A percentile compares a stretch with the other conserved stretches of the same genome.
Evolutionary conservation across 2,888 invertebrate species (phyloP).

Genomic region (Scaptodrosophila latifasciaeformis): DNA sequence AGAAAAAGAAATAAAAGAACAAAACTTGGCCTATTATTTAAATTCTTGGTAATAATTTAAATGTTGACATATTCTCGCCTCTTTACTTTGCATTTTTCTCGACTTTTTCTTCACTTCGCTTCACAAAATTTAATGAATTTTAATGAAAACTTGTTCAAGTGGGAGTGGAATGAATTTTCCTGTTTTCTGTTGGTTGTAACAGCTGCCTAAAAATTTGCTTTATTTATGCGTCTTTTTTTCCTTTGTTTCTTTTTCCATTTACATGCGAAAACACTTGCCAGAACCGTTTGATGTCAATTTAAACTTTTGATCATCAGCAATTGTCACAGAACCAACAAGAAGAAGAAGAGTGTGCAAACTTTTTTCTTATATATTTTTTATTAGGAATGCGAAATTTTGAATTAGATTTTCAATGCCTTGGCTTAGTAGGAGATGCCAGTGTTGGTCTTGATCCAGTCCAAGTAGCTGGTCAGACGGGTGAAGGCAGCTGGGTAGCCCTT

Average conservation of each 20-base stretch:
- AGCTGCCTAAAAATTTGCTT: constrained; percentile 29
- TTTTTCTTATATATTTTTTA: constrained; percentile 24
- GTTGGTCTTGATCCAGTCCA: constrained; percentile 54
- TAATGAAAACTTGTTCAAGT: constrained; percentile 52
- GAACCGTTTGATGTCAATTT: constrained; percentile 49
- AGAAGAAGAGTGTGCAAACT: neutral
- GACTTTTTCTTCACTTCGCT: constrained; percentile 32
- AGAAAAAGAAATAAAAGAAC: constrained; percentile 19
- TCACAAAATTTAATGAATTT: constrained; percentile 63
- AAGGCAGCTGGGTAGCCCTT: constrained; percentile 63
- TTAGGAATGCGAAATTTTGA: constrained; percentile 12
- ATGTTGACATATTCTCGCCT: constrained; percentile 57
- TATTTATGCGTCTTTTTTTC: neutral
- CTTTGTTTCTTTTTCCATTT: constrained; percentile 10
- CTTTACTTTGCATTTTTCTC: too few relatives aligned
- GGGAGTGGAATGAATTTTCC: too few relatives aligned
- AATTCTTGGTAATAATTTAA: constrained; percentile 57
- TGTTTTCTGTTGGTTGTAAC: constrained; percentile 24
- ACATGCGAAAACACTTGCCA: constrained; percentile 35
- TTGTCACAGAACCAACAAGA: too few relatives aligned
- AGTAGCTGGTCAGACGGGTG: constrained; percentile 53
- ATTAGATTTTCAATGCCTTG: constrained; percentile 15
- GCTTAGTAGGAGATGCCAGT: constrained; percentile 39
- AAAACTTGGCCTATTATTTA: constrained; percentile 53
- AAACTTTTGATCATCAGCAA: constrained; percentile 45